A percentile compares a stretch with the other conserved stretches of the same genome.
Conservation (phyloP, 2,888 invertebrate species). For the Drosophila neotestacea region DNA sequence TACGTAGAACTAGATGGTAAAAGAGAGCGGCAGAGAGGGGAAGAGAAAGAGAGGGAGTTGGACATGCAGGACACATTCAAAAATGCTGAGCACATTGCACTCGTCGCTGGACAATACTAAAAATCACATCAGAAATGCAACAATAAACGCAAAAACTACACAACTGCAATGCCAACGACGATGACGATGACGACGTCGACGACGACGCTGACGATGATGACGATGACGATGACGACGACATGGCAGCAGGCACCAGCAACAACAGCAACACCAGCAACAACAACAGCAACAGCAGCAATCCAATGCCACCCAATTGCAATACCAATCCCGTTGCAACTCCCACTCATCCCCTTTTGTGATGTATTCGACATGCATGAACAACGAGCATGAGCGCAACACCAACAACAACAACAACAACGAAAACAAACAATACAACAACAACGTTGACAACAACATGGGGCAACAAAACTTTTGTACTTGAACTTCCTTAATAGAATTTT, state of each 20-base stretch:
- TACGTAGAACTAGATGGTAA: conserved; percentile 13
- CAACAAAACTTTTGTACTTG: conserved; percentile 72
- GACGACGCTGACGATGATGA: conserved; percentile 35
- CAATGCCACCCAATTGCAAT: conserved; percentile 46
- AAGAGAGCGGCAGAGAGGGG: neutral
- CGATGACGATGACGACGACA: conserved; percentile 53
- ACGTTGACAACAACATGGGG: conserved; percentile 7
- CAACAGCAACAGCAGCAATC: conserved; percentile 26
- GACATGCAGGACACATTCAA: conserved; percentile 62
- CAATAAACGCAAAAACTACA: conserved; percentile 81
- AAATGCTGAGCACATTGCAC: conserved; percentile 76
- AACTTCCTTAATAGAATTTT: conserved; percentile 85
- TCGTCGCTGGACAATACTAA: conserved; percentile 81
- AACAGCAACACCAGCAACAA: conserved; percentile 1
- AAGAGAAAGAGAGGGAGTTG: neutral
- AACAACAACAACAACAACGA: conserved; percentile 33
- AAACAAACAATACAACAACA: conserved; percentile 29
- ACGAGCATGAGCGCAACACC: conserved; percentile 34
- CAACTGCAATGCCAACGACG: conserved; percentile 51
- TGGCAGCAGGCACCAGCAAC: conserved; percentile 42
- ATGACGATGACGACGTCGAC: conserved; percentile 36
- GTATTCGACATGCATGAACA: conserved; percentile 78
- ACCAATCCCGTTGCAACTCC: conserved; percentile 10
- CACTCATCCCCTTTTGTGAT: conserved; percentile 49
- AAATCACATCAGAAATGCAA: conserved; percentile 82